Conservation (phyloP, 2,113 vertebrate genomes). For the Rhineura floridana region DNA sequence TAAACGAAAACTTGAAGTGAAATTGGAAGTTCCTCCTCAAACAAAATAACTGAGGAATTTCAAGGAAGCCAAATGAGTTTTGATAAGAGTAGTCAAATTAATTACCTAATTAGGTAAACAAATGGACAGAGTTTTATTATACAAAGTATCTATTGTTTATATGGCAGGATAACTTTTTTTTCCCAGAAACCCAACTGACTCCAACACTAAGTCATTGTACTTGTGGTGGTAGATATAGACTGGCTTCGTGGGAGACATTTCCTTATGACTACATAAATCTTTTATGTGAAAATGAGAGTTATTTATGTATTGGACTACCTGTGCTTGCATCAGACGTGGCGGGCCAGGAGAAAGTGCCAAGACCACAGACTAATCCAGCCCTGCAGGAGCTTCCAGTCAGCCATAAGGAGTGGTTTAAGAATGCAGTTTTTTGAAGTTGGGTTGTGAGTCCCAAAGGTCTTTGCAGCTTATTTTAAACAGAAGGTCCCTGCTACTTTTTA, state of each 20-base stretch:
- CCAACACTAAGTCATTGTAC: conserved; percentile 25
- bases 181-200: not conserved
- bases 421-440: conserved; percentile 62
- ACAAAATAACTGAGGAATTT: not conserved
- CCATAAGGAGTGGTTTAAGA: conserved; percentile 65
- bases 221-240: conserved; percentile 16
- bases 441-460: conserved; percentile 48
- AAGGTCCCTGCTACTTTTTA: conserved; percentile 45
- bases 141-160: conserved; percentile 39
- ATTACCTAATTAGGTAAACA: not conserved
- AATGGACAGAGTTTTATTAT: not conserved
- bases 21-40: not conserved
- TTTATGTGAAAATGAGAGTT: conserved; percentile 64
- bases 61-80: not conserved
- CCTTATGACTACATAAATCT: conserved; percentile 58
- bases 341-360: conserved; percentile 64
- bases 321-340: conserved; percentile 61
- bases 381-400: conserved; percentile 51
- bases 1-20: no score
- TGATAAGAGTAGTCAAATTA: not conserved
- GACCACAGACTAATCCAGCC: conserved; percentile 61
- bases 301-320: conserved; percentile 69
- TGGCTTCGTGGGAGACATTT: conserved; percentile 33
- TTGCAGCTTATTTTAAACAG: conserved; percentile 58
- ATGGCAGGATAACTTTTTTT: not conserved